These are phyloP conservation scores for roundworm (Caenorhabditis elegans) DNA, from an alignment of 1,140 invertebrate genomes.

Conservation along the genomic window WBcel235 BX284604.4:4761501-4762000, in stretches of 20 bases:
- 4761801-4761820: no score
- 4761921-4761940: not conserved
- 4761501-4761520: slow-evolving; percentile 86
- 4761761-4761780: slow-evolving; percentile 81
- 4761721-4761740: slow-evolving; percentile 71
- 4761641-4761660: slow-evolving; percentile 52
- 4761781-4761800: no score
- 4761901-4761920: no score
- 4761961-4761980: slow-evolving; percentile 79
- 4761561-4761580: slow-evolving; percentile 72
- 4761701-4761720: slow-evolving; percentile 80
- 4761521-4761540: slow-evolving; percentile 82
- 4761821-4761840: no score
- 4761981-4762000: slow-evolving; percentile 79
- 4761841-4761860: no score
- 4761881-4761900: no score
- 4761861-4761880: no score
- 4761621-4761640: no score
- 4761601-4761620: no score
- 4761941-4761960: slow-evolving; percentile 72
- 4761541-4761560: slow-evolving; percentile 80
- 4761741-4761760: no score
- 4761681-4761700: slow-evolving; percentile 85
- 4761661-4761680: slow-evolving; percentile 75
- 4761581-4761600: slow-evolving; percentile 67